Conservation (phyloP, 2,888 invertebrate genomes). For the Oxystoma pomonae region DNA sequence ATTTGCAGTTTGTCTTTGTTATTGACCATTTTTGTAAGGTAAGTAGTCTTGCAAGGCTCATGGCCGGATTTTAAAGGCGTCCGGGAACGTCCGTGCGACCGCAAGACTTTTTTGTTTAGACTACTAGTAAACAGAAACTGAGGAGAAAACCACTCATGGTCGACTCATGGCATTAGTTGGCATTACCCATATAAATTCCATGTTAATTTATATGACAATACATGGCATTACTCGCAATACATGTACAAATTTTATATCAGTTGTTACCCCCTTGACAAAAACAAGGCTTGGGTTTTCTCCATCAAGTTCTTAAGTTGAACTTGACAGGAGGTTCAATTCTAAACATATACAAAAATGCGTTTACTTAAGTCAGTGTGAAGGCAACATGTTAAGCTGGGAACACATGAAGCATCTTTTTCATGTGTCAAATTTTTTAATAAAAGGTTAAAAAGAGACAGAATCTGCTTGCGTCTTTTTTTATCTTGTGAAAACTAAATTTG, state of each 20-base stretch:
- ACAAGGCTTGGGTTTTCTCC: background rate
- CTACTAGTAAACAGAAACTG: no score
- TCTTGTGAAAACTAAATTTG: no score
- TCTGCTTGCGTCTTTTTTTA: no score
- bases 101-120: no score
- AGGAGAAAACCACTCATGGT: background rate
- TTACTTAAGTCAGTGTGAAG: no score
- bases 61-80: no score
- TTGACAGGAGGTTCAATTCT: background rate
- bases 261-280: background rate
- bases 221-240: background rate
- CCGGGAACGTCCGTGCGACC: no score
- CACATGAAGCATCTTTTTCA: no score
- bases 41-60: slow-evolving; percentile 6
- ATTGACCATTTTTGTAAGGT: slow-evolving; percentile 21
- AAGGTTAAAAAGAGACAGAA: no score
- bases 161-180: background rate
- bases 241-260: background rate
- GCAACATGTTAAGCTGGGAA: no score
- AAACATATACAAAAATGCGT: background rate
- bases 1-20: slow-evolving; percentile 6
- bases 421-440: slow-evolving; percentile 3
- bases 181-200: no score
- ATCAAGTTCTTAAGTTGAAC: background rate
- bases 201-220: no score